These are phyloP conservation scores for Candoia aspera DNA, from an alignment of 2,113 vertebrate genomes.

Conservation along the genomic window DNA sequence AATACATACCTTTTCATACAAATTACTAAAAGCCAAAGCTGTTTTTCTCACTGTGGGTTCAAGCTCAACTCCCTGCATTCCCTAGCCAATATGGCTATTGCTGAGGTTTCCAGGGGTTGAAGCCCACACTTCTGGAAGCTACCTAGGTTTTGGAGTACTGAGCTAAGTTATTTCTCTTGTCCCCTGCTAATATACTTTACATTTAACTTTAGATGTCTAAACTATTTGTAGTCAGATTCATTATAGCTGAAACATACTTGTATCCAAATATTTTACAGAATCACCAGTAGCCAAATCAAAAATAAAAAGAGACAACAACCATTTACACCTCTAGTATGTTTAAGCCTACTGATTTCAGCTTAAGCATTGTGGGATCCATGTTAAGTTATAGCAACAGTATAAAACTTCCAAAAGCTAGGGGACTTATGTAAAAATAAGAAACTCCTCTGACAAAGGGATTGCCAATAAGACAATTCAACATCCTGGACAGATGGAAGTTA, in stretches of 20 bases:
- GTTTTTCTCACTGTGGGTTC: neutral
- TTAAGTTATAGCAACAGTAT: neutral
- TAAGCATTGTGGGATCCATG: neutral
- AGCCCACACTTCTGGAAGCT: neutral
- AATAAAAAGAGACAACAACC: neutral
- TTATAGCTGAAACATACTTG: neutral
- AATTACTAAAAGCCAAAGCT: constrained; percentile 2
- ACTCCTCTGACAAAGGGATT: neutral
- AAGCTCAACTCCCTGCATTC: neutral
- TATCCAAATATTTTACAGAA: neutral
- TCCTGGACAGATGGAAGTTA: neutral
- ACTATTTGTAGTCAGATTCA: neutral
- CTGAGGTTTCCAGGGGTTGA: neutral
- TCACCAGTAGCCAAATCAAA: neutral
- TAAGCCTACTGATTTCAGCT: neutral
- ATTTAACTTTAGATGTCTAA: neutral
- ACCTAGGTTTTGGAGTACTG: neutral
- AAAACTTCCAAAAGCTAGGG: neutral
- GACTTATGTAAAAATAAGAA: neutral
- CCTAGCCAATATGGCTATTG: neutral
- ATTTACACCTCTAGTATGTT: neutral
- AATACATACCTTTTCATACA: neutral
- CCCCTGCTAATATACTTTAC: neutral
- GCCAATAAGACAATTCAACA: neutral
- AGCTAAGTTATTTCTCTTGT: neutral